These are phyloP conservation scores for Sebastes paucispinis DNA, from an alignment of 2,797 vertebrate species.

Conservation along the genomic window DNA sequence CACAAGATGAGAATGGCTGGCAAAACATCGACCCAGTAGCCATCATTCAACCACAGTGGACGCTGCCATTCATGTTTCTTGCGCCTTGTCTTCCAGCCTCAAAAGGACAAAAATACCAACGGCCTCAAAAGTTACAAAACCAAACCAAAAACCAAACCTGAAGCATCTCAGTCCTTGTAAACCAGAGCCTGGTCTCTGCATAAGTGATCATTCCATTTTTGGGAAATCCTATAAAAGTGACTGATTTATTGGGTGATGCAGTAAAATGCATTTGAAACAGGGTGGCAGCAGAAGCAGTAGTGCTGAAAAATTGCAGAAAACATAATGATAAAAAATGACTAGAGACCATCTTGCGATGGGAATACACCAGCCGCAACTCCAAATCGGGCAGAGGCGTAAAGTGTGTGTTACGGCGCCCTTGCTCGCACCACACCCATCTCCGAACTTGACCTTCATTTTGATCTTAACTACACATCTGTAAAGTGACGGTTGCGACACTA, in stretches of 20 bases:
- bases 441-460: neutral
- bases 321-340: neutral
- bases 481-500: neutral
- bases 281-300: neutral
- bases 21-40: neutral
- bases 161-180: slow-evolving; percentile 33
- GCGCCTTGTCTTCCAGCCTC: slow-evolving; percentile 14
- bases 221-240: slow-evolving; percentile 53
- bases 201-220: slow-evolving; percentile 58
- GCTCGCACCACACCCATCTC: neutral
- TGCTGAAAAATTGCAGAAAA: neutral
- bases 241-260: slow-evolving; percentile 34
- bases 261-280: slow-evolving; percentile 4
- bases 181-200: slow-evolving; percentile 41
- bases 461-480: neutral
- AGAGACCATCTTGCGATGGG: neutral
- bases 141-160: slow-evolving; percentile 44
- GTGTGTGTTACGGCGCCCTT: neutral
- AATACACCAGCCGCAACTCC: neutral
- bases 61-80: slow-evolving; percentile 4
- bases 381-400: neutral
- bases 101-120: slow-evolving; percentile 23
- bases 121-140: slow-evolving; percentile 32
- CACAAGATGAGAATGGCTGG: neutral
- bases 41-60: neutral